Evolutionary conservation across 2,797 vertebrate genomes (phyloP).

Genomic region (Menidia menidia): DNA sequence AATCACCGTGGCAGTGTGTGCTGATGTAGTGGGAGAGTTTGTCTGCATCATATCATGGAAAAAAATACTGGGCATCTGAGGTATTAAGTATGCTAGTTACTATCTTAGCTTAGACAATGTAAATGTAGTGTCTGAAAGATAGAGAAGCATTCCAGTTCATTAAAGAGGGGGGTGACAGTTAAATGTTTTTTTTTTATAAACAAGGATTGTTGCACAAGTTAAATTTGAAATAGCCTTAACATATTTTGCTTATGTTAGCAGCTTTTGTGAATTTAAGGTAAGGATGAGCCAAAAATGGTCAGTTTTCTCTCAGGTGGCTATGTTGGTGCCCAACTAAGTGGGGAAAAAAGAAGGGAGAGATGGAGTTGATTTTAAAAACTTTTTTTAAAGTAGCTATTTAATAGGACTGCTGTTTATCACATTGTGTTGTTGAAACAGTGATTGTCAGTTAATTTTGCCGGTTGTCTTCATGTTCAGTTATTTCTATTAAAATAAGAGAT

Average conservation of each 20-base stretch:
- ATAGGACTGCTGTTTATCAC: conserved; percentile 47
- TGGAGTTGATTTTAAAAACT: conserved; percentile 18
- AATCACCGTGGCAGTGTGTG: not conserved
- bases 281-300: not conserved
- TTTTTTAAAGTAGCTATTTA: conserved; percentile 47
- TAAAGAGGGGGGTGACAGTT: not conserved
- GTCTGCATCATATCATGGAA: conserved; percentile 2
- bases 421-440: conserved; percentile 46
- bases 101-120: not conserved
- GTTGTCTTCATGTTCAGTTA: conserved; percentile 37
- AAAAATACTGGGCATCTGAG: conserved; percentile 1
- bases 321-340: not conserved
- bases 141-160: not conserved
- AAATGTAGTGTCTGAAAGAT: not conserved
- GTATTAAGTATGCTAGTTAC: conserved; percentile 4
- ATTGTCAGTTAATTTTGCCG: conserved; percentile 39
- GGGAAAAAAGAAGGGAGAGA: conserved; percentile 37
- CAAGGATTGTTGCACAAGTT: conserved; percentile 21
- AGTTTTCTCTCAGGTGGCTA: conserved; percentile 3
- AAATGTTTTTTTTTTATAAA: not conserved
- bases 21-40: not conserved
- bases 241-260: not conserved
- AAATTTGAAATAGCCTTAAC: conserved; percentile 45
- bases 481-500: conserved; percentile 67
- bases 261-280: not conserved